phyloP scores from a whole-genome alignment of 2,113 vertebrate species.

The Mesoclemmys tuberculata region DNA sequence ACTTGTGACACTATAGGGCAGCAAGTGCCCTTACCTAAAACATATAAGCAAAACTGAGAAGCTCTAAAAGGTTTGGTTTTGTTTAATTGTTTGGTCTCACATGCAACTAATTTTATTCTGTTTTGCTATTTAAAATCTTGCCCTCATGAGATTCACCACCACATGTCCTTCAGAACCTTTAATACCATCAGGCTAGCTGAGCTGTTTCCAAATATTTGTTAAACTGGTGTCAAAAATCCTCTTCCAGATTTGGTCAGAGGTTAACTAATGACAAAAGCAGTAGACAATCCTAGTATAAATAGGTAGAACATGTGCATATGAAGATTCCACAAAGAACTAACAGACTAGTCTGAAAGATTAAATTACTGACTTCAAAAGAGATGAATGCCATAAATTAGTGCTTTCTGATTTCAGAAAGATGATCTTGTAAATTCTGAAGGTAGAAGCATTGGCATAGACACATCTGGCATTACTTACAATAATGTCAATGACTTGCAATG shows the following conservation, averaged over 20 bases:
- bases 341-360: neutral
- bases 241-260: neutral
- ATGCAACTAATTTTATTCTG: neutral
- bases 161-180: neutral
- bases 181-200: neutral
- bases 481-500: neutral
- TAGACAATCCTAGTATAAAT: neutral
- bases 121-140: conserved; percentile 7
- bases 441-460: neutral
- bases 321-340: neutral
- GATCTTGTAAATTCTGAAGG: neutral
- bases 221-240: neutral
- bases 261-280: neutral
- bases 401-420: conserved; percentile 3
- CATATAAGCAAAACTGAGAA: conserved; percentile 12
- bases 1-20: conserved; percentile 36
- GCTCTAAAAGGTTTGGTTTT: conserved; percentile 7
- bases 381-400: neutral
- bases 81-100: neutral
- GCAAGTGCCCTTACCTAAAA: conserved; percentile 14
- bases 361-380: neutral
- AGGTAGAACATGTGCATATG: neutral
- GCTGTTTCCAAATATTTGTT: conserved; percentile 41
- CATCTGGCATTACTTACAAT: neutral
- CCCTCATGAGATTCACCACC: neutral